Percentiles rank a stretch among this genome's conserved stretches.
phyloP scores from a whole-genome alignment of 1,140 invertebrate species.

The Coenobita brevimanus region DNA sequence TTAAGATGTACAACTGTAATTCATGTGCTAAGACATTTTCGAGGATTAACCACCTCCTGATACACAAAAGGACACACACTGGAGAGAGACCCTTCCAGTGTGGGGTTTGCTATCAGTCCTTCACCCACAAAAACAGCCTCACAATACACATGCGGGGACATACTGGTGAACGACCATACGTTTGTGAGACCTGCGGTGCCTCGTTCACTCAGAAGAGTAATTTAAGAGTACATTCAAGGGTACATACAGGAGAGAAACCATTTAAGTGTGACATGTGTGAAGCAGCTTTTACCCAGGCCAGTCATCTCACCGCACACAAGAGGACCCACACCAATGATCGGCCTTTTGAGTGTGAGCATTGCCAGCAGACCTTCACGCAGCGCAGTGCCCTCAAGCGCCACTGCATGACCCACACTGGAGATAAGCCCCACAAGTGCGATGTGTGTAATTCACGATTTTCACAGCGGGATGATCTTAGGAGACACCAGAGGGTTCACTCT shows the following conservation, averaged over 20 bases:
- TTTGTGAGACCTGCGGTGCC: slow-evolving; percentile 68
- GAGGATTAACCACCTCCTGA: slow-evolving; percentile 49
- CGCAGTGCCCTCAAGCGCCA: slow-evolving; percentile 71
- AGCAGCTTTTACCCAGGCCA: slow-evolving; percentile 66
- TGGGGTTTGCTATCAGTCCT: slow-evolving; percentile 56
- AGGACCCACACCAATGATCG: slow-evolving; percentile 70
- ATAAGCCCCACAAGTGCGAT: slow-evolving; percentile 70
- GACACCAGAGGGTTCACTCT: slow-evolving; percentile 58
- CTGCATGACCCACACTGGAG: slow-evolving; percentile 70
- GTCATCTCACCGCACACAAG: slow-evolving; percentile 66
- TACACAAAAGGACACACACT: slow-evolving; percentile 54
- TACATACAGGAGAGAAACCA: slow-evolving; percentile 78
- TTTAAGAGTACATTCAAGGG: slow-evolving; percentile 70
- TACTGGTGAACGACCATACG: slow-evolving; percentile 68
- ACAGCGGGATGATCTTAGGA: slow-evolving; percentile 57
- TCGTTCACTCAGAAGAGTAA: slow-evolving; percentile 70
- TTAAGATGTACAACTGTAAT: slow-evolving; percentile 20
- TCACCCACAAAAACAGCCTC: slow-evolving; percentile 62
- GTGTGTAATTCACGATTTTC: slow-evolving; percentile 61
- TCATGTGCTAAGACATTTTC: slow-evolving; percentile 54
- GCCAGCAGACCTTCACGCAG: slow-evolving; percentile 71
- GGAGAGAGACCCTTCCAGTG: slow-evolving; percentile 57
- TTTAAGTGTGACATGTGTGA: slow-evolving; percentile 78
- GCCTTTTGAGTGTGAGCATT: slow-evolving; percentile 70
- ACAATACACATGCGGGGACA: slow-evolving; percentile 67